Percentiles rank a stretch among this genome's conserved stretches.
Evolutionary conservation across 2,888 invertebrate genomes (phyloP).

Genomic region (Chorisops tibialis): DNA sequence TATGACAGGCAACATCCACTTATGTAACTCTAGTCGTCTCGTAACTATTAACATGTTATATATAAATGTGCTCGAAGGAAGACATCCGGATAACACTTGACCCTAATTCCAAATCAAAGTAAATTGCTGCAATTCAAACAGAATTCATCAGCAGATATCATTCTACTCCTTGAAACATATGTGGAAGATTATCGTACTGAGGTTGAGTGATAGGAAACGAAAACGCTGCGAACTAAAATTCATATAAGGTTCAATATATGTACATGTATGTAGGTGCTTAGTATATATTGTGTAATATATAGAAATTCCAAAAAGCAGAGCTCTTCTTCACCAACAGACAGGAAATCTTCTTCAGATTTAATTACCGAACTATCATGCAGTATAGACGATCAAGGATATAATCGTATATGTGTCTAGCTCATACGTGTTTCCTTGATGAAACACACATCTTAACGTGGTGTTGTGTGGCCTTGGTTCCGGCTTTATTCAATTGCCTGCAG

Average conservation of each 20-base stretch:
- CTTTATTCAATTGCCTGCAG: background rate
- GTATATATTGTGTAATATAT: constrained; percentile 3
- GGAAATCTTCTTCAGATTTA: constrained; percentile 17
- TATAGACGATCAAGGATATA: background rate
- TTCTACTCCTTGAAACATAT: constrained; percentile 1
- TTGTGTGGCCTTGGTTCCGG: too few relatives aligned
- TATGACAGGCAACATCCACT: constrained; percentile 15
- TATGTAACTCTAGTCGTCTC: background rate
- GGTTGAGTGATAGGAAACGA: constrained; percentile 10
- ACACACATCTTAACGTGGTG: too few relatives aligned
- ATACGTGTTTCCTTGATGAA: too few relatives aligned
- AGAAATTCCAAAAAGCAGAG: background rate
- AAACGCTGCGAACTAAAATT: background rate
- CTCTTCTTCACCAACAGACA: background rate
- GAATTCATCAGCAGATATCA: constrained; percentile 27
- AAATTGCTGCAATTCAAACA: constrained; percentile 28
- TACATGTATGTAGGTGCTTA: too few relatives aligned
- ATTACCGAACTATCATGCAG: constrained; percentile 20
- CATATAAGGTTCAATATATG: too few relatives aligned
- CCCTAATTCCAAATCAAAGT: constrained; percentile 27
- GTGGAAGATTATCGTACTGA: constrained; percentile 5
- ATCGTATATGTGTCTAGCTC: too few relatives aligned
- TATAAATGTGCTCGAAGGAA: background rate
- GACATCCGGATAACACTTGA: constrained; percentile 16
- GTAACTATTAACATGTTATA: too few relatives aligned